Conservation (phyloP, 2,888 invertebrate species). For the Artemia sp. region DNA sequence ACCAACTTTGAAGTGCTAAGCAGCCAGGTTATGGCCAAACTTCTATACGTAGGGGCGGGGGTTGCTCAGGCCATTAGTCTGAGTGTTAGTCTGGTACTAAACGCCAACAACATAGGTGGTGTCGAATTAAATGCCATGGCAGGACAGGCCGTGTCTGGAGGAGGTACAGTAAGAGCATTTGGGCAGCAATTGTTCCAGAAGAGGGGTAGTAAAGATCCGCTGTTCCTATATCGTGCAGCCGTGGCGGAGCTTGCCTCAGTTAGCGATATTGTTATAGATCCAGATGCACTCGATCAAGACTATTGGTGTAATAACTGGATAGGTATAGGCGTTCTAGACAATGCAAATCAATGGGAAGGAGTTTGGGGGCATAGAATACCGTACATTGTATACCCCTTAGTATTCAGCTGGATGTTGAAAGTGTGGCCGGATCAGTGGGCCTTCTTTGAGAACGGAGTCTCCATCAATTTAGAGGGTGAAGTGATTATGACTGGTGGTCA, state of each 20-base stretch:
- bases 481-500: too few relatives aligned
- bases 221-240: background rate
- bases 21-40: background rate
- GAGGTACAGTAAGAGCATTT: background rate
- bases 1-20: background rate
- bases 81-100: background rate
- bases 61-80: background rate
- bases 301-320: background rate
- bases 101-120: background rate
- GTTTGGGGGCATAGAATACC: constrained; percentile 1
- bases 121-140: background rate
- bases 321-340: background rate
- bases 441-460: too few relatives aligned
- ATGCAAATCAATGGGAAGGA: constrained; percentile 6
- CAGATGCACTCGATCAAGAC: background rate
- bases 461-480: too few relatives aligned
- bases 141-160: background rate
- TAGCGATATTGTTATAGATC: constrained; percentile 1
- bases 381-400: too few relatives aligned
- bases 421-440: too few relatives aligned
- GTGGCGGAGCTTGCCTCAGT: background rate
- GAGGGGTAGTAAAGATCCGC: background rate
- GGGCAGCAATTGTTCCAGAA: background rate
- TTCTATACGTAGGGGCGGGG: constrained; percentile 4
- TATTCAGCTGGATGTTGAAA: too few relatives aligned